These are phyloP conservation scores for Urocitellus parryii DNA, from an alignment of 2,113 vertebrate genomes.

Conservation along the genomic window DNA sequence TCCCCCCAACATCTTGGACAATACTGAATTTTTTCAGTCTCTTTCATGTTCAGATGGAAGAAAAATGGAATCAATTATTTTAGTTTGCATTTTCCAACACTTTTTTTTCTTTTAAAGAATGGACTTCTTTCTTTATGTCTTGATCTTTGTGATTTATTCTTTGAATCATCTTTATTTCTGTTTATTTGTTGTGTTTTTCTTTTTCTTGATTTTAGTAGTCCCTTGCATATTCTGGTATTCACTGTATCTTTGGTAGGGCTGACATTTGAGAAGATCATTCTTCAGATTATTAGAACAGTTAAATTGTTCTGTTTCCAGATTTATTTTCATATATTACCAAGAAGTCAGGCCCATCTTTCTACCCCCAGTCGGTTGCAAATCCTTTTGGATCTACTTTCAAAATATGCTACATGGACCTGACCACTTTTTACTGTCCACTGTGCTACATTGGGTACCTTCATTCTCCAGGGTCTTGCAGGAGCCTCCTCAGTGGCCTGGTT, in stretches of 20 bases:
- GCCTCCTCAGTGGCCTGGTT: no score
- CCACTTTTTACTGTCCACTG: accelerated
- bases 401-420: neutral
- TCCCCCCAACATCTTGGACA: neutral
- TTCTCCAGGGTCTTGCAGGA: neutral
- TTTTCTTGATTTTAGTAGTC: neutral
- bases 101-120: neutral
- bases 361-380: neutral
- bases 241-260: no score
- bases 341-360: neutral
- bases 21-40: neutral
- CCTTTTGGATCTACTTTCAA: neutral
- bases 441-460: neutral
- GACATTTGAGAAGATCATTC: neutral
- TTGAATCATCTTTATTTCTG: neutral
- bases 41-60: constrained; percentile 24
- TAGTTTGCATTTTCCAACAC: neutral
- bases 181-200: neutral
- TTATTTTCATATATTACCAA: neutral
- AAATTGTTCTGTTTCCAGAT: neutral
- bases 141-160: neutral
- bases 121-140: neutral
- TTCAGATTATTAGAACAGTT: neutral
- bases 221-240: neutral
- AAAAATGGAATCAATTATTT: constrained; percentile 9